Conservation (phyloP, 1,140 invertebrate species). For the Scaptodrosophila lebanonensis region DNA sequence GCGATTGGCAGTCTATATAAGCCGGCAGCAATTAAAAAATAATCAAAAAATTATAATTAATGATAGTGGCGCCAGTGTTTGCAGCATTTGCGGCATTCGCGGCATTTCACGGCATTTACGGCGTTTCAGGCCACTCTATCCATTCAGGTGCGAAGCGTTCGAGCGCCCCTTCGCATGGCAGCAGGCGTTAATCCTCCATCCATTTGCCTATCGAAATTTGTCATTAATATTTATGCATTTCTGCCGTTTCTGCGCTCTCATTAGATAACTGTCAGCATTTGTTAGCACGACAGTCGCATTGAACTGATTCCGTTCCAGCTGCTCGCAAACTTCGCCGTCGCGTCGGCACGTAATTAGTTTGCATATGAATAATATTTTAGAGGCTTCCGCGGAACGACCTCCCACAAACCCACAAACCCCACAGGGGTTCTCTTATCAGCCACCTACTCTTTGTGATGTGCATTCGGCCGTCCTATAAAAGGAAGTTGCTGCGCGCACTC, state of each 20-base stretch:
- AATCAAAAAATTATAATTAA: slow-evolving; percentile 70
- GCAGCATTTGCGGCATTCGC: too few species aligned
- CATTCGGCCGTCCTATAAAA: slow-evolving; percentile 32
- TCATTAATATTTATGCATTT: slow-evolving; percentile 46
- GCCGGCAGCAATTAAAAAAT: slow-evolving; percentile 53
- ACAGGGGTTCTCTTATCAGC: neutral
- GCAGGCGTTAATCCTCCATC: slow-evolving; percentile 47
- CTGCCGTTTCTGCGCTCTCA: slow-evolving; percentile 48
- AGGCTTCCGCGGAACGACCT: slow-evolving; percentile 37
- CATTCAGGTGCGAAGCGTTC: slow-evolving; percentile 48
- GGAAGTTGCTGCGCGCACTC: slow-evolving; percentile 16
- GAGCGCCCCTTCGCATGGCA: too few species aligned
- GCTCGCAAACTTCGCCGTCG: slow-evolving; percentile 49
- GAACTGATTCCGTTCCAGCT: slow-evolving; percentile 48
- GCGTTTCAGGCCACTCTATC: too few species aligned
- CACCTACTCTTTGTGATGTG: neutral
- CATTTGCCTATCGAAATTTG: slow-evolving; percentile 32
- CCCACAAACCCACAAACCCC: slow-evolving; percentile 6
- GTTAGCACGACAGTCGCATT: slow-evolving; percentile 37
- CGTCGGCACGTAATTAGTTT: slow-evolving; percentile 63
- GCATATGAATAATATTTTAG: slow-evolving; percentile 70
- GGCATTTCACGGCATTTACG: too few species aligned
- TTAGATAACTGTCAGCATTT: slow-evolving; percentile 71
- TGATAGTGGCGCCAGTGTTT: slow-evolving; percentile 21
- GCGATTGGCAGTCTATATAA: too few species aligned